Evolutionary conservation across 2,113 vertebrate genomes (phyloP), one percentile per base, ranked within the genome.

Genomic region (Thalassoma bifasciatum): DNA sequence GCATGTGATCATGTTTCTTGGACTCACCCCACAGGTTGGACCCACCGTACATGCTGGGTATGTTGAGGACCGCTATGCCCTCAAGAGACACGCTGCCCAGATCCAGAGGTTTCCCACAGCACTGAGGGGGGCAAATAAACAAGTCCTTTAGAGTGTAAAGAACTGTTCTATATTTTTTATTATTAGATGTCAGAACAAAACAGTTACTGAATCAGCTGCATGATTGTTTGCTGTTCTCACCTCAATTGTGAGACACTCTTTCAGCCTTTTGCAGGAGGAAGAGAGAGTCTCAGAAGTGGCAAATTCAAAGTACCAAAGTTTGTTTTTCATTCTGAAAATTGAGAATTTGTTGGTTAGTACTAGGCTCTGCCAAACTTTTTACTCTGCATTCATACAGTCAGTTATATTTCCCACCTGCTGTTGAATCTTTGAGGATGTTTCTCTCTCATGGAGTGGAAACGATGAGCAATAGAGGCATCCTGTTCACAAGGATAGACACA

Each of bases 11-110:
- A 4, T 77, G 66, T 74, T 91, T 95, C 88, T 92, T 95, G 72
- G 94, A 93, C 52, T 98, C 96, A 0, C 97, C 97, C 97, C 97
- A 98, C 40, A 98, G 94, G 87, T 98, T 98, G 78, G 97, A 98
- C 67, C 97, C 97, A 0, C 97, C 97, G 0, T 98, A 96, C 72
- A 94, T 98, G 92, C 97, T 98, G 81, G 97, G 96, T 92, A 98
- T 98, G 89, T 98, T 98, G 66, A 98, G 94, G 17, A 98, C 89
- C 7, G 97, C 94, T 40, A 95, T 91, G 60, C 96, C 95, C 72
- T 95, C 95, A 71, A 98, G 87, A 10, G 95, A 93, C 8, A 91
- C 53, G 72, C 50, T 72, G 51, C 93, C 94, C 77, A 98, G 93
- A 75, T 96, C 95, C 82, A 98, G 79, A 0, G 73, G 83, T 54